Evolutionary conservation across 1,140 invertebrate genomes (phyloP).

Genomic region (Gryllus bimaculatus): DNA sequence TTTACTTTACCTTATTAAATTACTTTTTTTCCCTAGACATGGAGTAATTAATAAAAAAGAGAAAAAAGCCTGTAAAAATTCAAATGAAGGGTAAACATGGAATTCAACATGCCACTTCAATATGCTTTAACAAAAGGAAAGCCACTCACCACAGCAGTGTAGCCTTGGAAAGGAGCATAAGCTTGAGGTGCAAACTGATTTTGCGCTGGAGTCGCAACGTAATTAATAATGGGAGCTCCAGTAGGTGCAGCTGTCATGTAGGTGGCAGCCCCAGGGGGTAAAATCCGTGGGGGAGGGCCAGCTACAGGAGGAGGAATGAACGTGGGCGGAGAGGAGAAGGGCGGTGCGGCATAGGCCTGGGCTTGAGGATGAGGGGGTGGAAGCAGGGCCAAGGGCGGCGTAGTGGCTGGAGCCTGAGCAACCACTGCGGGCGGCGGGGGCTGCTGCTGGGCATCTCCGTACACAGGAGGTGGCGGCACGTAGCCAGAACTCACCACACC

Average conservation of each 20-base stretch:
- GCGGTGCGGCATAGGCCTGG: conserved; percentile 22
- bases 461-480: conserved; percentile 22
- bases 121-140: background rate
- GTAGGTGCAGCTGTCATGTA: conserved; percentile 24
- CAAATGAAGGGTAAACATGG: too few species aligned
- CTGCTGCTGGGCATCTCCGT: conserved; percentile 23
- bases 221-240: conserved; percentile 28
- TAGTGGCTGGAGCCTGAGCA: conserved; percentile 22
- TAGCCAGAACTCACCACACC: background rate
- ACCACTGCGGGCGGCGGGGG: conserved; percentile 21
- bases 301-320: conserved; percentile 23
- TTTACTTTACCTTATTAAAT: too few species aligned
- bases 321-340: conserved; percentile 19
- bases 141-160: conserved; percentile 26
- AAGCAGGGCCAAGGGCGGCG: conserved; percentile 15
- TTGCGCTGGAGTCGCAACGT: conserved; percentile 22
- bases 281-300: conserved; percentile 19
- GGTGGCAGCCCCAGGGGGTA: conserved; percentile 23
- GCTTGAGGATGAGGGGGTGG: conserved; percentile 21
- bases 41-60: too few species aligned
- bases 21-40: too few species aligned
- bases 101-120: too few species aligned
- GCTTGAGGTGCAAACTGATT: conserved; percentile 23
- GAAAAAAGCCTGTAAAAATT: too few species aligned
- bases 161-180: conserved; percentile 28